Conservation (phyloP, 2,888 invertebrate species). For the Caenorhabditis imperialis region DNA sequence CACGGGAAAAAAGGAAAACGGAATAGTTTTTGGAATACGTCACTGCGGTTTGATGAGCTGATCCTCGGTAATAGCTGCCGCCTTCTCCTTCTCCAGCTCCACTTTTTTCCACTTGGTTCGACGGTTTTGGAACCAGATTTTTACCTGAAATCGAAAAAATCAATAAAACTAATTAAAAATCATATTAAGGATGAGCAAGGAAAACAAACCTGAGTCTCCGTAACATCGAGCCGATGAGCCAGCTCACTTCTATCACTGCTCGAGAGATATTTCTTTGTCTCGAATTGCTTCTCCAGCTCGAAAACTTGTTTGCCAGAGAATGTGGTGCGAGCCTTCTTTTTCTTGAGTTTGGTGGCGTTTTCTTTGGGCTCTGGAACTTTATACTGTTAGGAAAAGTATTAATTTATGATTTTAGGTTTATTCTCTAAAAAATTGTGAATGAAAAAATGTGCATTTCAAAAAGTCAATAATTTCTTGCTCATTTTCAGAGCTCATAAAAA, state of each 20-base stretch:
- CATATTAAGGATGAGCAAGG: background rate
- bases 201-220: slow-evolving; percentile 90
- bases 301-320: slow-evolving; percentile 86
- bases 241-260: slow-evolving; percentile 94
- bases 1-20: too few relatives aligned
- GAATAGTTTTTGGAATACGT: too few relatives aligned
- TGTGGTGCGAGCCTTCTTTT: slow-evolving; percentile 89
- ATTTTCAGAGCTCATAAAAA: too few relatives aligned
- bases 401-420: background rate
- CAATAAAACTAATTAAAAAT: too few relatives aligned
- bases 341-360: slow-evolving; percentile 62
- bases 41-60: slow-evolving; percentile 17
- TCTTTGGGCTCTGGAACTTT: background rate
- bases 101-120: slow-evolving; percentile 99
- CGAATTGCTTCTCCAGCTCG: slow-evolving; percentile 95
- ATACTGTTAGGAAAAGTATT: background rate
- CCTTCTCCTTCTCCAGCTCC: slow-evolving; percentile 91
- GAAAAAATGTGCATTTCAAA: too few relatives aligned
- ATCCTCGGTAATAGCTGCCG: slow-evolving; percentile 13
- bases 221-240: slow-evolving; percentile 93
- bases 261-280: slow-evolving; percentile 94
- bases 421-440: too few relatives aligned
- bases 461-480: too few relatives aligned
- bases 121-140: slow-evolving; percentile 97
- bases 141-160: slow-evolving; percentile 84